Base-by-base conservation (phyloP, 2,113 vertebrate genomes). In the Furnarius figulus region DNA sequence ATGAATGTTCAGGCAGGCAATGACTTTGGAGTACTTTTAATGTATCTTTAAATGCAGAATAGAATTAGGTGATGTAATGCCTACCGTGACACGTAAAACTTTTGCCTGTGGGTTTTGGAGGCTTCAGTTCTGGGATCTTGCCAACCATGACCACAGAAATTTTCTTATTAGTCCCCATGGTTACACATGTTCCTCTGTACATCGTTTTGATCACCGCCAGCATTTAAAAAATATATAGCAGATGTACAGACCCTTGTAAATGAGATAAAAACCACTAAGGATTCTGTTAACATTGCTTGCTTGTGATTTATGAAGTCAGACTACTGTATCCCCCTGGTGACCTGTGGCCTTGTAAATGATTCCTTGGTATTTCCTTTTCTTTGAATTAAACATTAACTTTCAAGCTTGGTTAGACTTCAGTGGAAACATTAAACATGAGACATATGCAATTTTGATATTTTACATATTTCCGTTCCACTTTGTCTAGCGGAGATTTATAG, bases 361-460 rank as follows among this genome's bases (percentile, higher is more conserved):
- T 90, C 44, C 40, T 84, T 25, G 30, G 62, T 80, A 89, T 93
- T 95, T 95, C 90, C 71, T 82, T 73, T 70, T 72, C 86, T 96
- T 90, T 93, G 84, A 96, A 89, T 93, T 87, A 92, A 89, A 82
- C 77, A 93, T 89, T 95, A 95, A 75, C 80, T 85, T 96, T 85
- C 81, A 90, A 87, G 66, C 53, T 78, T 5, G 2, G 42, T 95
- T 91, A 90, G 52, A 68, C 49, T 67, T 95, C 40, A 85, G 49
- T 73, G 53, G 89, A 96, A 92, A 87, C 73, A 79, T 44, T 61
- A 91, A 96, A 93, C 62, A 83, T 1, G 3, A 93, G 27, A 71
- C 2, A 3, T 42, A 66, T 21, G 71, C 16, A 66, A 23, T 94
- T 95, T 78, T 72, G 61, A 17, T 90, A 71, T 82, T 90, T 94